These are phyloP conservation scores for Drosophila pachea DNA, from an alignment of 1,140 invertebrate species.

Conservation along the genomic window DNA sequence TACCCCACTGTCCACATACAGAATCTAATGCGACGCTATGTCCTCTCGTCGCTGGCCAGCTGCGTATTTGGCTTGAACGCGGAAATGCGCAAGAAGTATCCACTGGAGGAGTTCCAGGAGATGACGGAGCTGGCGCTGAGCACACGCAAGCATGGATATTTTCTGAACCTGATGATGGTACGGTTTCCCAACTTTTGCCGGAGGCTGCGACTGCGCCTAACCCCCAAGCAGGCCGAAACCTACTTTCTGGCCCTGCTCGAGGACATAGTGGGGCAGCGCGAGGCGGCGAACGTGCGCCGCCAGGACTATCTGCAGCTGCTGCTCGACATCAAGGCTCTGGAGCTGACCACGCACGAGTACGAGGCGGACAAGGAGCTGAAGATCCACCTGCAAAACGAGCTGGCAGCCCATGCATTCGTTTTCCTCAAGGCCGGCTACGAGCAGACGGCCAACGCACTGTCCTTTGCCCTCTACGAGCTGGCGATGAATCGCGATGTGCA, in stretches of 20 bases:
- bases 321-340: constrained; percentile 58
- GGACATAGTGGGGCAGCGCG: constrained; percentile 79
- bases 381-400: constrained; percentile 60
- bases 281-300: constrained; percentile 75
- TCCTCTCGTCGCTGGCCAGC: constrained; percentile 56
- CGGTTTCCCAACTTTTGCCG: constrained; percentile 67
- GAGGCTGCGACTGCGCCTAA: constrained; percentile 47
- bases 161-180: constrained; percentile 65
- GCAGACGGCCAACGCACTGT: constrained; percentile 79
- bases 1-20: constrained; percentile 67
- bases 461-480: constrained; percentile 80
- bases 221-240: constrained; percentile 62
- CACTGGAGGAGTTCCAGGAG: constrained; percentile 62
- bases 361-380: constrained; percentile 58
- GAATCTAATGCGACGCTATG: constrained; percentile 64
- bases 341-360: constrained; percentile 66
- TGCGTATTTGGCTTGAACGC: constrained; percentile 65
- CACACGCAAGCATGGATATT: constrained; percentile 63
- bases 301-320: constrained; percentile 81
- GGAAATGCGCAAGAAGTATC: constrained; percentile 47
- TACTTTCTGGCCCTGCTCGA: constrained; percentile 79
- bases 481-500: constrained; percentile 80
- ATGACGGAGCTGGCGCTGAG: constrained; percentile 72
- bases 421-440: constrained; percentile 85
- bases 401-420: constrained; percentile 81